A percentile compares a stretch with the other conserved stretches of the same genome.
Evolutionary conservation across 2,888 invertebrate species (phyloP).

Genomic region (Phyllotreta cruciferae): DNA sequence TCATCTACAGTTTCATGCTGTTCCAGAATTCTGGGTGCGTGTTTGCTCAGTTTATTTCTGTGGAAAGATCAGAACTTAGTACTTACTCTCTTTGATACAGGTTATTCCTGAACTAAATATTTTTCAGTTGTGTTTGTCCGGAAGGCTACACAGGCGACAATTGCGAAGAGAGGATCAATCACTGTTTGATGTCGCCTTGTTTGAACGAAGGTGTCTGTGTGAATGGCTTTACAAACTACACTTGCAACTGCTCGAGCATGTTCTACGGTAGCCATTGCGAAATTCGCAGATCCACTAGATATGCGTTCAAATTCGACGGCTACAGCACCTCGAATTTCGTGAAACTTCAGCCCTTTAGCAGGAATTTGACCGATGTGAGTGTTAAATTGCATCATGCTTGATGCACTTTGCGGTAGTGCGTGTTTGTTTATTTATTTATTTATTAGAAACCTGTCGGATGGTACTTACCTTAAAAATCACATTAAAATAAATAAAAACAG

Average conservation of each 20-base stretch:
- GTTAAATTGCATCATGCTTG: constrained; percentile 10
- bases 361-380: constrained; percentile 61
- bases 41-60: not conserved
- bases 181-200: constrained; percentile 60
- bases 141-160: constrained; percentile 63
- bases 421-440: too few relatives aligned
- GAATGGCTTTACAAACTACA: constrained; percentile 53
- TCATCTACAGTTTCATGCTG: not conserved
- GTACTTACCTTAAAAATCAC: too few relatives aligned
- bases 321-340: constrained; percentile 68
- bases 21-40: not conserved
- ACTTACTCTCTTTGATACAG: too few relatives aligned
- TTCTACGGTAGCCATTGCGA: constrained; percentile 64
- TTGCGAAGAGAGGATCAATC: constrained; percentile 61
- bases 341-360: constrained; percentile 60
- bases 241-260: constrained; percentile 62
- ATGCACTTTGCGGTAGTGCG: too few relatives aligned
- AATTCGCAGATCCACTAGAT: constrained; percentile 61
- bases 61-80: too few relatives aligned
- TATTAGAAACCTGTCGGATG: too few relatives aligned
- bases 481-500: too few relatives aligned
- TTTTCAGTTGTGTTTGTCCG: constrained; percentile 64
- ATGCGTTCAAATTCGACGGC: constrained; percentile 64
- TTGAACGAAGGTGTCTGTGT: constrained; percentile 58
- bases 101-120: not conserved